Evolutionary conservation across 2,888 invertebrate genomes (phyloP), one percentile per base, ranked within the genome.

Genomic region (Coelopa pilipes): DNA sequence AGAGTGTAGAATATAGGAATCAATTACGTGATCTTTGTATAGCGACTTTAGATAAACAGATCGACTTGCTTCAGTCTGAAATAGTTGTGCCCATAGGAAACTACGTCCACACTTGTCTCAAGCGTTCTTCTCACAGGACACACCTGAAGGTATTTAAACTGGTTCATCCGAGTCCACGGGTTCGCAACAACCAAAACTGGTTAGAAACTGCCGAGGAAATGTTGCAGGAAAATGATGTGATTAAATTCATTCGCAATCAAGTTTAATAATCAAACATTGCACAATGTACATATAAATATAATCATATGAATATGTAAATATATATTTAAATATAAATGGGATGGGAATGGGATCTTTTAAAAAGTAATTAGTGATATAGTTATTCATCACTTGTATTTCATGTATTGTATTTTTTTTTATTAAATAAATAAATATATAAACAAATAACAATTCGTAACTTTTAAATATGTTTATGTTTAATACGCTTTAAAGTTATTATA

Each of bases 121-220:
- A 89, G 79, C 90, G 90, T 45, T 85, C 93, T 0, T 88, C 89
- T 66, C 88, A 88, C 77, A 86, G 85, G 76, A 82, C 81, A 34
- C 83, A 73, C 15, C 79, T 83, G 15, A 75, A 79, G 84, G 89
- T 93, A 12, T 82, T 91, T 45, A 90, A 89, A 73, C 88, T 95
- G 78, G 89, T 92, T 62, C 95, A 95, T 87, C 95, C 95, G 1
- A 95, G 94, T 86, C 95, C 94, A n/a, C 91, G 95, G 77, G 91
- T 93, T 7, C 88, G 91, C 0, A 93, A 93, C 75, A 96, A 96
- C 83, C 92, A 91, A 75, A 92, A 96, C 79, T 97, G 97, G 97
- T 89, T 91, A 53, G 90, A 92, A 66, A 87, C 86, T 71, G 87
- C 87, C 0, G 79, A 79, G n/a, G 45, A 71, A 0, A 84, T 86